phyloP scores from a whole-genome alignment of 1,140 invertebrate species.

The Hormaphis cornu region DNA sequence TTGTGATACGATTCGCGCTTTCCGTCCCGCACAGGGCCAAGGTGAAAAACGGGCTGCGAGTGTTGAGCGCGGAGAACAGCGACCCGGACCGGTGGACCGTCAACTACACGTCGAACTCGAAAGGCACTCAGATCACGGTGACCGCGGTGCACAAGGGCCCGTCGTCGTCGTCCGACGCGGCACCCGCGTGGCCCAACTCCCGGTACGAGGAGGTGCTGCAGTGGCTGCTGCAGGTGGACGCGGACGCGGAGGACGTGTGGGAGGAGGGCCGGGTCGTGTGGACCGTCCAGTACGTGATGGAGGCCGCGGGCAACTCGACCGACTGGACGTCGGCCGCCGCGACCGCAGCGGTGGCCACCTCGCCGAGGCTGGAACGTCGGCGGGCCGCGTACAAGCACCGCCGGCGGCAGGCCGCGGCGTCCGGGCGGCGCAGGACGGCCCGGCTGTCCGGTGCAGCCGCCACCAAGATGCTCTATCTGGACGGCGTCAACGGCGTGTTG shows the following conservation, averaged over 20 bases:
- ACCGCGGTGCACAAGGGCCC: conserved; percentile 59
- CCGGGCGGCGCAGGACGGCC: conserved; percentile 18
- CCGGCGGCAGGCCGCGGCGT: not conserved
- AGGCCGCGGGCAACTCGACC: conserved; percentile 30
- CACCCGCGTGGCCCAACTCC: conserved; percentile 25
- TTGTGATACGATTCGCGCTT: too few species aligned
- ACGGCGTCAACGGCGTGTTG: conserved; percentile 22
- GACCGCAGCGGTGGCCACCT: not conserved
- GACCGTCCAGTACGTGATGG: conserved; percentile 55
- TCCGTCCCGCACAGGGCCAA: conserved; percentile 71
- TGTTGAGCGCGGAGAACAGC: conserved; percentile 69
- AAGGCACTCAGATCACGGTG: conserved; percentile 74
- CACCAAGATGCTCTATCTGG: conserved; percentile 35
- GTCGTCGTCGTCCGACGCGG: not conserved
- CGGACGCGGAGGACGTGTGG: conserved; percentile 61
- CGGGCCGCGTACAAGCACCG: conserved; percentile 35
- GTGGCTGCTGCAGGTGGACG: conserved; percentile 80
- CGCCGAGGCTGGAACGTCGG: conserved; percentile 37
- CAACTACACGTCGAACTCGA: conserved; percentile 68
- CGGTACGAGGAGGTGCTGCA: conserved; percentile 76
- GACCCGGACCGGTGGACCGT: conserved; percentile 68
- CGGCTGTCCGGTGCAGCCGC: conserved; percentile 35
- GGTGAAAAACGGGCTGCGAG: conserved; percentile 71
- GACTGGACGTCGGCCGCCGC: conserved; percentile 14
- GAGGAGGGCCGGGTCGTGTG: conserved; percentile 73